phyloP scores from a whole-genome alignment of 2,113 vertebrate genomes.

The Calonectris borealis region DNA sequence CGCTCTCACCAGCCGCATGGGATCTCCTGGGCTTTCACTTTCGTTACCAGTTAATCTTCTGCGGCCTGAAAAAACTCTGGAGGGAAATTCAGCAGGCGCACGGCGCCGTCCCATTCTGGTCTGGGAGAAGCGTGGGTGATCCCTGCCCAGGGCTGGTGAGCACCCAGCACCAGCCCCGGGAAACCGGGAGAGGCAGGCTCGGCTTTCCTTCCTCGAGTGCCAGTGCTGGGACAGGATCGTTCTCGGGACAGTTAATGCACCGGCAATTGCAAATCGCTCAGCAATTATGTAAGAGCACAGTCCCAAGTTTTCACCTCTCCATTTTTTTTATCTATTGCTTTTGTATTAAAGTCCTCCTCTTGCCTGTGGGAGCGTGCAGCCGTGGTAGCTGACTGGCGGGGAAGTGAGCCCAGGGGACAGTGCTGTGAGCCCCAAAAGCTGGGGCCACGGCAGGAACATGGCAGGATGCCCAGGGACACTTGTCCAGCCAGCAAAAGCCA shows the following conservation, averaged over 20 bases:
- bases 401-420: neutral
- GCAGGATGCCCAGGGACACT: neutral
- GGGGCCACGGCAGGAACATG: fast-evolving
- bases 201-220: neutral
- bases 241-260: neutral
- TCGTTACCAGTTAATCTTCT: slow-evolving; percentile 8
- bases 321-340: neutral
- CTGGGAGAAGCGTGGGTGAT: neutral
- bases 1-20: neutral
- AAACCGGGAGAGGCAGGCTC: fast-evolving
- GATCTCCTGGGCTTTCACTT: slow-evolving; percentile 67
- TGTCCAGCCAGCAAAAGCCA: neutral
- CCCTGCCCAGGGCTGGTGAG: neutral
- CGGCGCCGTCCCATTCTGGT: fast-evolving
- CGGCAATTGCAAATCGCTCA: neutral
- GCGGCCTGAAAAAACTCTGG: neutral
- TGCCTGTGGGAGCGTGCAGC: fast-evolving
- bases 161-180: neutral
- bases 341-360: neutral
- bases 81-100: neutral
- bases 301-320: neutral
- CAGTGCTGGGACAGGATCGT: fast-evolving
- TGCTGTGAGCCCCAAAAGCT: fast-evolving
- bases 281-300: neutral
- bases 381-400: neutral